Base-by-base conservation (phyloP, 2,797 vertebrate genomes). In the Ctenosaura bakeri region DNA sequence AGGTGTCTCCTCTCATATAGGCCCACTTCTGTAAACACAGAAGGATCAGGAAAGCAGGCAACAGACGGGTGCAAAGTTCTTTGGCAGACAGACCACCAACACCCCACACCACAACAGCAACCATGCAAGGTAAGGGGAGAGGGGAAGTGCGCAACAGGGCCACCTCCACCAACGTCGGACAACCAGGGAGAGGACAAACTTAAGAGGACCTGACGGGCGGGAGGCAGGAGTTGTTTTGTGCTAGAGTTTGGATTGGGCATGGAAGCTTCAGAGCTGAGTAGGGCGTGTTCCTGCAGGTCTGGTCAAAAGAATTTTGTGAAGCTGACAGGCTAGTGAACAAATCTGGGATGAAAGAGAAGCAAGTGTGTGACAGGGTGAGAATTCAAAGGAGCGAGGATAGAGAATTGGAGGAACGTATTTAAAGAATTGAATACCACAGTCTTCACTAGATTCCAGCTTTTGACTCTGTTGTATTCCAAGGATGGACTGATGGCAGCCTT, bases 171-270 rank as follows among this genome's bases (percentile, higher is more conserved):
- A 6, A 1, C 3, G 26, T n/a, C 1, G 18, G 16, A 16, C 38
- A 7, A 32, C 1, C 1, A 20, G 83, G 26, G 16, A 56, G 26
- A 52, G 6, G 12, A 14, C 13, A 59, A 59, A 4, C 16, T 59
- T 59, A 59, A 59, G 56, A 16, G 16, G 56, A 20, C 56, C 56
- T 18, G 16, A 46, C 20, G 16, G 56, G 20, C 1, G 56, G 56
- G 56, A 59, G 20, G 56, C 56, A 62, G 59, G 89, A 59, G 2
- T 52, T 26, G 5, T 42, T 32, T 59, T 10, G 6, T 0, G 13
- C 18, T 0, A 0, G 0, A 29, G 0, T 0, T 85, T 76, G 86
- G 0, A 1, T 13, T 88, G 0, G 0, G 85, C 32, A 0, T 64
- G 9, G 12, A 46, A 14, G 1, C 35, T 73, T 6, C 50, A 1